These are phyloP conservation scores for Drosophila mulleri DNA, from an alignment of 2,888 invertebrate genomes.

Conservation along the genomic window DNA sequence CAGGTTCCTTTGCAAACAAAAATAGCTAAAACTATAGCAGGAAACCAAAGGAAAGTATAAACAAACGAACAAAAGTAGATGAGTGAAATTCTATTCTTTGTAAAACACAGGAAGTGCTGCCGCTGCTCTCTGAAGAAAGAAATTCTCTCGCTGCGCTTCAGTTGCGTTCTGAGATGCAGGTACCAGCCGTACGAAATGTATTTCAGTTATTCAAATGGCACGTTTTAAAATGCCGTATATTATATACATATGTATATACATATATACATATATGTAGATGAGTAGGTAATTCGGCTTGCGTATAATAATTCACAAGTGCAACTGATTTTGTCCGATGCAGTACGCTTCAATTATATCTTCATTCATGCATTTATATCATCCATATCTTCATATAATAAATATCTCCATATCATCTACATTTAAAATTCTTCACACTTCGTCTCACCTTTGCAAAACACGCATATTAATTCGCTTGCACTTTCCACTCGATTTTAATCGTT, in stretches of 20 bases:
- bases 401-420: background rate
- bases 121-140: background rate
- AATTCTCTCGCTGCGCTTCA: background rate
- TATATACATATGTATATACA: background rate
- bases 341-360: background rate
- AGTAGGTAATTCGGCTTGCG: background rate
- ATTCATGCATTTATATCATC: background rate
- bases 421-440: background rate
- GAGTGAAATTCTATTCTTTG: constrained; percentile 5
- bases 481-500: constrained; percentile 19
- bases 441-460: constrained; percentile 41
- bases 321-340: background rate
- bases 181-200: background rate
- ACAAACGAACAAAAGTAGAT: background rate
- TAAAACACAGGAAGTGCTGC: constrained; percentile 1
- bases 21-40: background rate
- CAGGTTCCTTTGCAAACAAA: background rate
- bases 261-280: background rate
- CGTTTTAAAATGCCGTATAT: background rate
- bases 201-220: background rate
- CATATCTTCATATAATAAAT: background rate
- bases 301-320: background rate
- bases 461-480: constrained; percentile 29
- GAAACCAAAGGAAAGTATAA: background rate
- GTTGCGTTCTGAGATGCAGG: background rate